phyloP scores from a whole-genome alignment of 2,797 vertebrate species.

The Sylvilagus floridanus region DNA sequence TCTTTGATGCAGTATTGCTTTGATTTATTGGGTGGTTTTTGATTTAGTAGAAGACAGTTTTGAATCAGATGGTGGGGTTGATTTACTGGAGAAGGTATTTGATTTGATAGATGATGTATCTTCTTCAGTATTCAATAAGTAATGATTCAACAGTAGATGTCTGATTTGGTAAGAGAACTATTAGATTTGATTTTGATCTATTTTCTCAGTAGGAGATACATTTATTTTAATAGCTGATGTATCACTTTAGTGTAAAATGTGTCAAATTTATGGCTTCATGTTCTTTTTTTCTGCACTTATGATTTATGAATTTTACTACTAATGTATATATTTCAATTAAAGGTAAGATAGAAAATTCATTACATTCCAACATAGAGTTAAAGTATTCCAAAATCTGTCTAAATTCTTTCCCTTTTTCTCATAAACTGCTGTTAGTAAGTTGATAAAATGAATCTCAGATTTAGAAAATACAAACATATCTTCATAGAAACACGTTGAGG shows the following conservation, averaged over 20 bases:
- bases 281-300: constrained; percentile 80
- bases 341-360: constrained; percentile 79
- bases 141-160: constrained; percentile 87
- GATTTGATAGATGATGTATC: constrained; percentile 87
- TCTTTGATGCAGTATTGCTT: constrained; percentile 81
- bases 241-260: constrained; percentile 86
- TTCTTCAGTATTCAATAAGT: constrained; percentile 86
- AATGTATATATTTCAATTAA: constrained; percentile 86
- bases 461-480: constrained; percentile 31
- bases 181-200: constrained; percentile 88
- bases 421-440: constrained; percentile 38
- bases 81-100: constrained; percentile 86
- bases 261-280: constrained; percentile 83
- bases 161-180: constrained; percentile 88
- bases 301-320: constrained; percentile 85
- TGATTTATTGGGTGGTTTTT: constrained; percentile 86
- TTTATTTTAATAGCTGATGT: constrained; percentile 89
- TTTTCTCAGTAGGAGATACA: constrained; percentile 86
- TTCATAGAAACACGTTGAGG: constrained; percentile 39
- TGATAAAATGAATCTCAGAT: constrained; percentile 59
- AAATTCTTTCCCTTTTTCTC: constrained; percentile 50
- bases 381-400: constrained; percentile 59
- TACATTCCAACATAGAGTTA: constrained; percentile 60
- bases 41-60: constrained; percentile 84
- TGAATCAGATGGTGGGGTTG: constrained; percentile 85